phyloP scores from a whole-genome alignment of 2,888 invertebrate genomes.

The Fabriciana adippe region DNA sequence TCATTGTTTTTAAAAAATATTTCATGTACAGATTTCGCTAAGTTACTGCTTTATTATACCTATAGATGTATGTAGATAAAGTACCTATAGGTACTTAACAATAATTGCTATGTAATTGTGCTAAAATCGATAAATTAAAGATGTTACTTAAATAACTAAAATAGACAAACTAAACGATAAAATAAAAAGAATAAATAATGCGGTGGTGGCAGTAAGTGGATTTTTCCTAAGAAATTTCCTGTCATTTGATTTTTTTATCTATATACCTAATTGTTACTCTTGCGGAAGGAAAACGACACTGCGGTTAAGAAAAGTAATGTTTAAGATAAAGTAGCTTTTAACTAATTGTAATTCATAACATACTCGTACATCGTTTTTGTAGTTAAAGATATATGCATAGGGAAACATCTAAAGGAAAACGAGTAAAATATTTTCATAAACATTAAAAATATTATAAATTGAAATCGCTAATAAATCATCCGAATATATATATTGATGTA shows the following conservation, averaged over 20 bases:
- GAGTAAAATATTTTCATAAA: not conserved
- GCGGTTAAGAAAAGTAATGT: not conserved
- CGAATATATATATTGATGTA: no score
- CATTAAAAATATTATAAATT: not conserved
- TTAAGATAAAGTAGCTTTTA: constrained; percentile 3
- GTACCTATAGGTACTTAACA: no score
- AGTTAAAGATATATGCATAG: not conserved
- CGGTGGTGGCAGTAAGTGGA: not conserved
- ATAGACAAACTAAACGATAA: not conserved
- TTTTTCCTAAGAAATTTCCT: constrained; percentile 6
- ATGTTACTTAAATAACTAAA: no score
- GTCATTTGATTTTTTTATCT: constrained; percentile 6
- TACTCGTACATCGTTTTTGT: not conserved
- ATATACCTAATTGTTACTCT: not conserved
- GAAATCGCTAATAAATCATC: not conserved
- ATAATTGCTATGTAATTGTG: no score
- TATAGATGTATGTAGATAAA: no score
- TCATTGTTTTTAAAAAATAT: no score
- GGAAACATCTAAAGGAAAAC: not conserved
- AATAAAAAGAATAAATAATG: constrained; percentile 5
- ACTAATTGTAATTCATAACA: not conserved
- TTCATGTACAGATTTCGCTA: no score
- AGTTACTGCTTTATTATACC: no score
- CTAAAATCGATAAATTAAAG: no score
- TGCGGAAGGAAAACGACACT: constrained; percentile 6